Evolutionary conservation across 2,113 vertebrate species (phyloP), one percentile per base, ranked within the genome.

Genomic region (Centropus bengalensis): DNA sequence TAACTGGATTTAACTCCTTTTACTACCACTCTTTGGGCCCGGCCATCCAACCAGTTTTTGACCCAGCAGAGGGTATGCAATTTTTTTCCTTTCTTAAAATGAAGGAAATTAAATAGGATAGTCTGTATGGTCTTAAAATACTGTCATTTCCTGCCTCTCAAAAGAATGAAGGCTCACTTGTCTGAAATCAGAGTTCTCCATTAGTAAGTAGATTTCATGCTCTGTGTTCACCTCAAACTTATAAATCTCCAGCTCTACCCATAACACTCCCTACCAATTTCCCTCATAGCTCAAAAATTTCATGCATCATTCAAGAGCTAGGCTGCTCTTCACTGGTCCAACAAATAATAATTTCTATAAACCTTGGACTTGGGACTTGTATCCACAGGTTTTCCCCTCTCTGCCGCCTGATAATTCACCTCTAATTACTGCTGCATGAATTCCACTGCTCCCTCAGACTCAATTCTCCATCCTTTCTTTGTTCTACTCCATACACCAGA

Each of bases 271-370:
- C 70, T n/a, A 21, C 36, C 82, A 80, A 88, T 93, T 95, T 63
- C 54, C 71, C 67, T 80, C 40, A 47, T 79, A 73, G 79, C 91
- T 92, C 88, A 74, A 73, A 90, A 80, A 86, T 95, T 94, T 93
- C 94, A 82, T 79, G 88, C 86, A 60, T 79, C 83, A 69, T 90
- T 92, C 91, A 90, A 68, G 49, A 90, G 67, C 67, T 36, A 66
- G 54, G 40, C 67, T 77, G 75, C 82, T 92, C 79, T 86, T 94
- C 91, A 42, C 60, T 63, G 28, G 69, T 82, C 74, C 82, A 58
- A 71, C 82, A 94, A 86, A 90, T 88, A 94, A 91, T 78, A 49
- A 92, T 83, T 94, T 92, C 76, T 96, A 69, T 79, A 82, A 88
- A 59, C 51, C 76, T 88, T 71, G 49, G 76, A 92, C 71, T 92